Base-by-base conservation (phyloP, 2,888 invertebrate species). In the Andricus quercusramuli region DNA sequence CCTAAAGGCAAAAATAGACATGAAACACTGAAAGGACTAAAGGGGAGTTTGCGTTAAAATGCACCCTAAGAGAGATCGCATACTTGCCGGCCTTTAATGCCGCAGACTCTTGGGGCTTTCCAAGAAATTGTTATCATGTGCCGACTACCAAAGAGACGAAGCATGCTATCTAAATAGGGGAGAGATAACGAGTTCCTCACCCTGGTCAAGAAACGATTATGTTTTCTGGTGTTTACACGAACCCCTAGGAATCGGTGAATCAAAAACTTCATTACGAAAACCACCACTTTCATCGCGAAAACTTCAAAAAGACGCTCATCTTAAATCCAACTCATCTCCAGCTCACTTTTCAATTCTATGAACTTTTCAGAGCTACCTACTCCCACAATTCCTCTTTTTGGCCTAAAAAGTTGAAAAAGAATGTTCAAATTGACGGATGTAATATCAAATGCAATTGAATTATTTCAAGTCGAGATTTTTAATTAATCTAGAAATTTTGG, bases 21-120 rank as follows among this genome's bases (percentile, higher is more conserved):
- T 56, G 47, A 25, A 77, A 80, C 80, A 83, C 80, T 80, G 83
- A 81, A 83, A 83, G 64, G 17, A 29, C 15, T 15, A 59, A 56
- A 66, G 25, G 56, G 37, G 15, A 13, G 13, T 29, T 47, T 78
- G 47, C 66, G 78, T 78, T 78, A 51, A 66, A 78, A 78, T 78
- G 65, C 66, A 78, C 65, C 65, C 37, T 65, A 65, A 64, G 65
- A 78, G 41, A 78, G 25, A 51, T 65, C 77, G 15, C 78, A 78
- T 47, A 64, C 56, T 51, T 56, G 65, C 78, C 78, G 51, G 74
- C 76, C 41, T 37, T 80, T 82, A 80, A 80, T 79, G 66, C 37
- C 64, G 66, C 47, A 79, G 66, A 74, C 74, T 56, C 74, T 74
- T 67, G 44, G 13, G 66, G 47, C 20, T 77, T 51, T 77, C 29